phyloP scores from a whole-genome alignment of 2,797 vertebrate genomes.

The Prunella strophiata region DNA sequence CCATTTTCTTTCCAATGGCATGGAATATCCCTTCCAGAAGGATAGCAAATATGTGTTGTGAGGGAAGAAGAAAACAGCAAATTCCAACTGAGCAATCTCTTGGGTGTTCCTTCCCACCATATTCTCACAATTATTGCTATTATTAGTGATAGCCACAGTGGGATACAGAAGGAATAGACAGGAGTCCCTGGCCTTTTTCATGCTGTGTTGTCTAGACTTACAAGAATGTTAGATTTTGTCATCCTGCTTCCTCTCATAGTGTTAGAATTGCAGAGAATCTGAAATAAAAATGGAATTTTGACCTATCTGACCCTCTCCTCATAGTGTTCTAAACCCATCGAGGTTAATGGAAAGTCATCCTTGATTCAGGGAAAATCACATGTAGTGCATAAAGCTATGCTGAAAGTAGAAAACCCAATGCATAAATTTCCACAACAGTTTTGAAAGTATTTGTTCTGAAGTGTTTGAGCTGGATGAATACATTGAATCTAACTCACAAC shows the following conservation, averaged over 20 bases:
- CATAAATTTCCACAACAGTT: not conserved
- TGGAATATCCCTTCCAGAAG: not conserved
- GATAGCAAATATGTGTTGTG: not conserved
- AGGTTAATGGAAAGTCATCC: not conserved
- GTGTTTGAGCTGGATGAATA: not conserved
- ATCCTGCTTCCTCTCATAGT: not conserved
- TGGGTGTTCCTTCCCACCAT: conserved; percentile 51
- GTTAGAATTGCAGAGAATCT: conserved; percentile 4
- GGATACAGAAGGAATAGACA: not conserved
- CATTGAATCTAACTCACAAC: not conserved
- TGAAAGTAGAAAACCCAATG: not conserved
- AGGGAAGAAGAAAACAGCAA: not conserved
- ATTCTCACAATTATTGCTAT: conserved; percentile 60
- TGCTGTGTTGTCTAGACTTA: conserved; percentile 66
- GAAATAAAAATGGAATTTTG: conserved; percentile 24
- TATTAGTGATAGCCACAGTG: conserved; percentile 48
- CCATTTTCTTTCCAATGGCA: not conserved
- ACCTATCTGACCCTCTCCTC: not conserved
- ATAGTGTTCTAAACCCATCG: not conserved
- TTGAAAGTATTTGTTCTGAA: not conserved
- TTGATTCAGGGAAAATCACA: not conserved
- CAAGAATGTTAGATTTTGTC: conserved; percentile 56
- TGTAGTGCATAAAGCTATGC: not conserved
- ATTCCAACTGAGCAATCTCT: conserved; percentile 30
- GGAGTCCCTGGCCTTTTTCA: conserved; percentile 43